Base-by-base conservation (phyloP, 2,888 invertebrate genomes). In the Coelopa pilipes region DNA sequence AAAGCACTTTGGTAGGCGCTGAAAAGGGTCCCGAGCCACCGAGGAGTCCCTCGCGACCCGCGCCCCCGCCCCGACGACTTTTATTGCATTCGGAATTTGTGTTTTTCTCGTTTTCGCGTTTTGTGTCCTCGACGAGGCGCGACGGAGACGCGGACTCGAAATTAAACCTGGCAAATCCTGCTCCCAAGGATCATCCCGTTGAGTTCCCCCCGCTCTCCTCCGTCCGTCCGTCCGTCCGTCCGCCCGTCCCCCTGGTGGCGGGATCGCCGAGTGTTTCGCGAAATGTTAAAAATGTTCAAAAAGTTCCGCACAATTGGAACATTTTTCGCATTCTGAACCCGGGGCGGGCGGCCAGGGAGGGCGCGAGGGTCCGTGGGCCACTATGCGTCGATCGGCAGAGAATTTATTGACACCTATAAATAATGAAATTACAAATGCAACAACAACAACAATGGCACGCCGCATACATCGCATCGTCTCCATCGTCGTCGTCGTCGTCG, bases 331-430 rank as follows among this genome's bases (percentile, higher is more conserved):
- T 57, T 46, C 46, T 50, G 62, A 21, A 17, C 53, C 12, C 53
- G 15, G 24, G 55, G 53, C 68, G 13, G 68, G 15, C 19, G 50
- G 15, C n/a, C 53, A 11, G n/a, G 45, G 65, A 15, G 21, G 19
- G 55, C 47, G 24, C 19, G 55, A 15, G 49, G 59, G 57, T 45
- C 17, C 63, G 53, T 47, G 57, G 21, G 70, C 21, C 75, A 74
- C 78, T 76, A 77, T 70, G 46, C 65, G 46, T 71, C 70, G 59
- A 60, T 49, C 55, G 71, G 62, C 17, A 53, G 46, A 53, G 65
- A 82, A 83, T 83, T 83, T 83, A 84, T 83, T 84, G 84, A 83
- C 83, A 83, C 82, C 82, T 82, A 83, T 83, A 84, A 83, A 83
- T 83, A 82, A 84, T 82, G 78, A 81, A 81, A 81, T 82, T 83